Base-by-base conservation (phyloP, 2,888 invertebrate genomes). In the Rhingia rostrata region DNA sequence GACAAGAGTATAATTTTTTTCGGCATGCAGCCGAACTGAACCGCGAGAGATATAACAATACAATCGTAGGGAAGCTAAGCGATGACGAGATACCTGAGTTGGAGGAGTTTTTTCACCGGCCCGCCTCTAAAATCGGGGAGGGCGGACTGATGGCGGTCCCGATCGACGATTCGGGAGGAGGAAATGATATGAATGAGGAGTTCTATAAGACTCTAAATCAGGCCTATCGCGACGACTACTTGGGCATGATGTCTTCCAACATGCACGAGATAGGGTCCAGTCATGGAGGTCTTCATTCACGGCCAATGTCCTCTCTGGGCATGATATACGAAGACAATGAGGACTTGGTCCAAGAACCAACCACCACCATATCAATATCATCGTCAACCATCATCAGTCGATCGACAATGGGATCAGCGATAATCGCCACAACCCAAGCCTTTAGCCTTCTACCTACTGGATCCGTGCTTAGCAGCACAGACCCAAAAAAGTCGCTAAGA, bases 261-360 rank as follows among this genome's bases (percentile, higher is more conserved):
- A 73, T 88, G 43, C 90, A 87, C 6, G 88, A 88, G 14, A 12
- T 69, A 3, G 6, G 22, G 9, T 63, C 67, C 0, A 56, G 7
- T 10, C 86, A 88, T 67, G 83, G 87, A 37, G 86, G 87, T 3
- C 66, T 87, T 14, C 92, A 93, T 14, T 94, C 94, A 14, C 93
- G 94, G 85, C 94, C 95, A 72, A 92, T 94, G 83, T 95, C 95
- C 61, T 96, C 96, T 87, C 92, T 97, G 86, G 96, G 95, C 84
- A 96, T 97, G 95, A 97, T 97, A 87, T 96, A 96, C 95, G 96
- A 96, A 90, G 96, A 96, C 87, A 94, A 95, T 9, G 96, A 96
- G 91, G 96, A 96, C 33, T 81, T 87, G 87, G 53, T 54, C 5
- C 86, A 86, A 53, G 86, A 88, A 53, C 70, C 49, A 56, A 54